Evolutionary conservation across 2,113 vertebrate genomes (phyloP).

Genomic region (Pangasianodon gigas): DNA sequence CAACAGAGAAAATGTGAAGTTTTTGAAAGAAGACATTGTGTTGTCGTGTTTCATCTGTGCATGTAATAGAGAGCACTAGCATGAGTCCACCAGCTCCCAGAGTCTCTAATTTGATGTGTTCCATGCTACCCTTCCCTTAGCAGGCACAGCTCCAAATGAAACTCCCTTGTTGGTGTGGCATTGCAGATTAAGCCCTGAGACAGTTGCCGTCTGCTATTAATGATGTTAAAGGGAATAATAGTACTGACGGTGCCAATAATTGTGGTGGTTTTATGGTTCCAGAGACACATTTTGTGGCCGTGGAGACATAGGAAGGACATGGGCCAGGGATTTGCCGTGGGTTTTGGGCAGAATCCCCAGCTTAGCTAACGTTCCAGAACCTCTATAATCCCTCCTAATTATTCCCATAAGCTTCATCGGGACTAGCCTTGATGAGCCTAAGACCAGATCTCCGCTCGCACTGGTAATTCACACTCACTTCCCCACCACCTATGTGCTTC

Average conservation of each 20-base stretch:
- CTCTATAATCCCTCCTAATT: constrained; percentile 73
- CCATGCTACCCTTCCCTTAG: not conserved
- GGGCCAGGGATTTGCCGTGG: constrained; percentile 63
- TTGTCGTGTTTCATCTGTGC: constrained; percentile 53
- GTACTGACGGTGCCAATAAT: constrained; percentile 30
- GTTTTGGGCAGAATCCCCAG: constrained; percentile 66
- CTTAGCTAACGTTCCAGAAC: constrained; percentile 63
- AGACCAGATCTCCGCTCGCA: constrained; percentile 60
- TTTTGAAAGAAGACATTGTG: constrained; percentile 58
- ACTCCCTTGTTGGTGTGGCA: constrained; percentile 50
- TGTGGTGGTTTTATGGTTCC: constrained; percentile 52
- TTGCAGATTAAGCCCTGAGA: constrained; percentile 27
- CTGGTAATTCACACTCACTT: constrained; percentile 57
- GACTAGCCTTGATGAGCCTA: constrained; percentile 59
- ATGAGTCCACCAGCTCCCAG: constrained; percentile 60
- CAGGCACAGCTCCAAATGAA: not conserved
- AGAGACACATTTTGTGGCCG: constrained; percentile 56
- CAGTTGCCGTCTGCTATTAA: not conserved
- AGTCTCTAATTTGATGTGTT: constrained; percentile 38
- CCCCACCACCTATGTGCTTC: constrained; percentile 62
- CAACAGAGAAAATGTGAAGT: not conserved
- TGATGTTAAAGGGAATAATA: not conserved
- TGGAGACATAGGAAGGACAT: constrained; percentile 48
- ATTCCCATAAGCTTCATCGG: constrained; percentile 67
- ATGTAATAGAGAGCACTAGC: constrained; percentile 52